A percentile compares a stretch with the other conserved stretches of the same genome.
phyloP scores from a whole-genome alignment of 2,797 vertebrate genomes.

The Pangasius krempfi region DNA sequence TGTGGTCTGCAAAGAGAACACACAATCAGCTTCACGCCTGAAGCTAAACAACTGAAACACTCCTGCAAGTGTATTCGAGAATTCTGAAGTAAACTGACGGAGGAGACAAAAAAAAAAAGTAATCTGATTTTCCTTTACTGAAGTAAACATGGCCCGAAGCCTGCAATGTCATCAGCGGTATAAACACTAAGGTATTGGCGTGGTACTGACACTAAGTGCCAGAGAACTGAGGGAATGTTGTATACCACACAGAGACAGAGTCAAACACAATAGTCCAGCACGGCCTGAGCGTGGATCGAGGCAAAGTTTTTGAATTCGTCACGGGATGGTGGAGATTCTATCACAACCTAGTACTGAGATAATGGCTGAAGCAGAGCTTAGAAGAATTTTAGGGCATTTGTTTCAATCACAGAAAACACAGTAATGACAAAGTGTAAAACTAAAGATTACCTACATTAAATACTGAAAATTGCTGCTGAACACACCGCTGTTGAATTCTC shows the following conservation, averaged over 20 bases:
- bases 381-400: slow-evolving; percentile 14
- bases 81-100: slow-evolving; percentile 5
- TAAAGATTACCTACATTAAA: neutral
- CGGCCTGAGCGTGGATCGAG: neutral
- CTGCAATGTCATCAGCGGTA: slow-evolving; percentile 30
- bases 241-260: slow-evolving; percentile 38
- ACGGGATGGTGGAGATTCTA: slow-evolving; percentile 46
- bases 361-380: slow-evolving; percentile 46
- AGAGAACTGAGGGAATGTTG: slow-evolving; percentile 47
- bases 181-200: slow-evolving; percentile 43
- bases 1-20: slow-evolving; percentile 79
- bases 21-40: slow-evolving; percentile 28
- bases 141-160: slow-evolving; percentile 44
- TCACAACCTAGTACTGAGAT: slow-evolving; percentile 38
- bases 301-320: slow-evolving; percentile 37
- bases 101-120: neutral
- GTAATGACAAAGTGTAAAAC: too few relatives aligned
- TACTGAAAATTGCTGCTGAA: neutral
- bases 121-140: slow-evolving; percentile 18
- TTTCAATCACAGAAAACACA: neutral
- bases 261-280: slow-evolving; percentile 33
- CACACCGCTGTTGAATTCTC: neutral
- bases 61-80: neutral
- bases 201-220: slow-evolving; percentile 24
- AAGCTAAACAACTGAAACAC: slow-evolving; percentile 7